Evolutionary conservation across 2,113 vertebrate genomes (phyloP).

Genomic region (Perccottus glenii): DNA sequence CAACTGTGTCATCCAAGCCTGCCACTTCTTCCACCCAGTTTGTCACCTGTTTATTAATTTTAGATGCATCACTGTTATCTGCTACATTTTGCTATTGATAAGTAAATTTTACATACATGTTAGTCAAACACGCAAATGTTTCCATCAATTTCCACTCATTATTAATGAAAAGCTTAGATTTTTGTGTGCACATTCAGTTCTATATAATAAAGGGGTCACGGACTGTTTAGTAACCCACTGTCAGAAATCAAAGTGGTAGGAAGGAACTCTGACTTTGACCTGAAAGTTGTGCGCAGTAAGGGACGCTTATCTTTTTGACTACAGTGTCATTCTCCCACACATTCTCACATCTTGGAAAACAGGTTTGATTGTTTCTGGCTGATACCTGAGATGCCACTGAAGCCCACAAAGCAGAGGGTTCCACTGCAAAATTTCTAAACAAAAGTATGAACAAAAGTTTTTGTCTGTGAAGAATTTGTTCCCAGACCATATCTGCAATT

Average conservation of each 20-base stretch:
- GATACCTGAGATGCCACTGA: conserved; percentile 46
- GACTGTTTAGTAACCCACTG: no score
- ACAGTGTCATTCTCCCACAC: conserved; percentile 33
- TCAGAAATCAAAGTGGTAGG: no score
- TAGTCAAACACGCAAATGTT: no score
- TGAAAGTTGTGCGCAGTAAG: conserved; percentile 14
- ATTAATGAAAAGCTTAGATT: no score
- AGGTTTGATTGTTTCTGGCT: conserved; percentile 44
- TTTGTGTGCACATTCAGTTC: no score
- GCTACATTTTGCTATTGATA: no score
- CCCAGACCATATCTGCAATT: no score
- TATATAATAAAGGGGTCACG: no score
- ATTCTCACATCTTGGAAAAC: conserved; percentile 43
- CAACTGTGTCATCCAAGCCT: conserved; percentile 29
- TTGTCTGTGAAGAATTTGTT: no score
- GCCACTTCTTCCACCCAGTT: conserved; percentile 21
- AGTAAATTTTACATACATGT: no score
- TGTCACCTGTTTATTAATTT: conserved; percentile 35
- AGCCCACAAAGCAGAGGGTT: conserved; percentile 17
- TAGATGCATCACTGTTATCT: conserved; percentile 15
- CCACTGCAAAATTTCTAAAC: conserved; percentile 8
- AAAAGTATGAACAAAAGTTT: neutral
- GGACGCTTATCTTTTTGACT: conserved; percentile 38
- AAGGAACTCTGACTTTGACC: conserved; percentile 5
- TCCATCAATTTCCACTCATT: no score